A percentile compares a stretch with the other conserved stretches of the same genome.
These are phyloP conservation scores for Synanthedon formicaeformis DNA, from an alignment of 2,888 invertebrate species.

Conservation along the genomic window DNA sequence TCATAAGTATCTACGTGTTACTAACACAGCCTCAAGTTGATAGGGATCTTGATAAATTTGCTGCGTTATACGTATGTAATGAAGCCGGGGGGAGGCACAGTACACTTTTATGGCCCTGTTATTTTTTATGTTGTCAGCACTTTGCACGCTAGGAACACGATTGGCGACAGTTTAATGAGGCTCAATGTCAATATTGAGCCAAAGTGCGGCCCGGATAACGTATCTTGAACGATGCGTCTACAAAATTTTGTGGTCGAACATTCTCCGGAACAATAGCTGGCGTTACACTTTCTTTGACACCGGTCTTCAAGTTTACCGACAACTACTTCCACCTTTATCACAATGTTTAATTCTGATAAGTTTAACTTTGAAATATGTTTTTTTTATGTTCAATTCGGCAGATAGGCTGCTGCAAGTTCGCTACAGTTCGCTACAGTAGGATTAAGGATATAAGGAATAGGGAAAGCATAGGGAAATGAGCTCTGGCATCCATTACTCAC, in stretches of 20 bases:
- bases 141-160: conserved; percentile 19
- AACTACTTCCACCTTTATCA: too few species aligned
- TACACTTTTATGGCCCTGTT: conserved; percentile 41
- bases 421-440: too few species aligned
- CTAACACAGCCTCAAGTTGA: not conserved
- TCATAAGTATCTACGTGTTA: too few species aligned
- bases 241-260: conserved; percentile 1
- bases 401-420: too few species aligned
- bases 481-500: too few species aligned
- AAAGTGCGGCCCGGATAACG: conserved; percentile 7
- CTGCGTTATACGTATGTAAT: conserved; percentile 14
- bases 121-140: conserved; percentile 53
- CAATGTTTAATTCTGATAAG: too few species aligned
- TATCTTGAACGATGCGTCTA: conserved; percentile 3
- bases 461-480: too few species aligned
- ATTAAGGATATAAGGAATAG: too few species aligned
- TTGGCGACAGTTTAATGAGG: conserved; percentile 12
- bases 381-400: too few species aligned
- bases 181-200: conserved; percentile 11
- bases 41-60: conserved; percentile 1
- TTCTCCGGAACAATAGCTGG: not conserved
- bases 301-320: too few species aligned
- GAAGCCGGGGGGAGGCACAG: conserved; percentile 18
- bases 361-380: too few species aligned
- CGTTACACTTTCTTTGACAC: not conserved